A percentile compares a stretch with the other conserved stretches of the same genome.
phyloP scores from a whole-genome alignment of 1,140 invertebrate species.

The Lasioglossum baleicum region DNA sequence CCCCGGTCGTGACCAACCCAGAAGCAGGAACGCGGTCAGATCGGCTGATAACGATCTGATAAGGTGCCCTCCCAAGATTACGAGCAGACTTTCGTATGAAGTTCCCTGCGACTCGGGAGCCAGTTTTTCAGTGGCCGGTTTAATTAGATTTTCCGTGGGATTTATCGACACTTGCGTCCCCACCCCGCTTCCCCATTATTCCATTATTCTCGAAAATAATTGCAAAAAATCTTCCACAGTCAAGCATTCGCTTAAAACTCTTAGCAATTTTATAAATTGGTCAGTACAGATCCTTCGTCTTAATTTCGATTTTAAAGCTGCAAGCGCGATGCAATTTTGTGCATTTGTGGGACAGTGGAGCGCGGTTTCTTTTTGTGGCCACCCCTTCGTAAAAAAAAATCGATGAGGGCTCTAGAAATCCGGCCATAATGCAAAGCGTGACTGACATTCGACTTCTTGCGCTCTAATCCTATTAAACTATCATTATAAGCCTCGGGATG shows the following conservation, averaged over 20 bases:
- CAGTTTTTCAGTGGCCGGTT: constrained; percentile 37
- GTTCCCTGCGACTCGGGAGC: constrained; percentile 9
- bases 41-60: constrained; percentile 78
- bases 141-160: constrained; percentile 49
- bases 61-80: constrained; percentile 78
- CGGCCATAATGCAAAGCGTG: constrained; percentile 74
- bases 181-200: background rate
- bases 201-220: background rate
- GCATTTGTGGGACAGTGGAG: constrained; percentile 12
- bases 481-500: constrained; percentile 71
- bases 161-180: constrained; percentile 5
- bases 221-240: fast-evolving
- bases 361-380: constrained; percentile 34
- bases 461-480: constrained; percentile 74
- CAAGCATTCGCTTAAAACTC: too few species aligned
- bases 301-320: too few species aligned
- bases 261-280: too few species aligned
- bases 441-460: constrained; percentile 75
- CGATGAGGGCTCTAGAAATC: constrained; percentile 67
- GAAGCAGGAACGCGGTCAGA: constrained; percentile 77
- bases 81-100: constrained; percentile 53
- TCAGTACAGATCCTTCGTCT: too few species aligned
- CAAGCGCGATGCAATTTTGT: too few species aligned
- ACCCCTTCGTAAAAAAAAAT: constrained; percentile 21
- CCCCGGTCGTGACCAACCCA: constrained; percentile 77